Percentiles rank a stretch among this genome's conserved stretches.
These are phyloP conservation scores for Escarpia spicata DNA, from an alignment of 2,888 invertebrate species.

Conservation along the genomic window DNA sequence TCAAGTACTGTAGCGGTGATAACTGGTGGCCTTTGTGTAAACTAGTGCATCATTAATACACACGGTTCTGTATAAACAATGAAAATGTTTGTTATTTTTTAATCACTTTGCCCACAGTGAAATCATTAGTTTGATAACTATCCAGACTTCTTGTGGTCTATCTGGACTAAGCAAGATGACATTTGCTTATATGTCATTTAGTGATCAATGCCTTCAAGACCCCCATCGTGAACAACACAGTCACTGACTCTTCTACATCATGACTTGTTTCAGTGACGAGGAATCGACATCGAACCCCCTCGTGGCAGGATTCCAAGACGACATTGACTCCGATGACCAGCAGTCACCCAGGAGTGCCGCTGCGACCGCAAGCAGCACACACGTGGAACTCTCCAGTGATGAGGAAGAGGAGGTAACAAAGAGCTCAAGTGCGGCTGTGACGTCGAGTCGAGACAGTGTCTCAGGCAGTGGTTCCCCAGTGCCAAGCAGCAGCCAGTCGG, in stretches of 20 bases:
- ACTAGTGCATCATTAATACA: too few species aligned
- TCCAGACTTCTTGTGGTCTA: not conserved
- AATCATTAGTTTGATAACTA: not conserved
- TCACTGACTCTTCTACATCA: not conserved
- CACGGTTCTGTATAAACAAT: too few species aligned
- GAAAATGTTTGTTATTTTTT: too few species aligned
- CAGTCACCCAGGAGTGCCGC: not conserved
- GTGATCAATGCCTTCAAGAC: not conserved
- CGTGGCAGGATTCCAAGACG: conserved; percentile 84
- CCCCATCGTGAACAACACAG: not conserved
- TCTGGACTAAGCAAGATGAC: not conserved
- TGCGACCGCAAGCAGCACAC: conserved; percentile 36
- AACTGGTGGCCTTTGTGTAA: too few species aligned
- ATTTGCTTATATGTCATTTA: conserved; percentile 28
- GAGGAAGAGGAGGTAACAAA: conserved; percentile 27
- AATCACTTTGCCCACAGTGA: too few species aligned
- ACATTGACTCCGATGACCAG: conserved; percentile 77
- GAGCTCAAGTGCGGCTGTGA: not conserved
- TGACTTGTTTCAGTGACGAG: conserved; percentile 50
- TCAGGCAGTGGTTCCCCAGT: not conserved
- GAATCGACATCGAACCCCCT: conserved; percentile 58
- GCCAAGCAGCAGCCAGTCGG: not conserved
- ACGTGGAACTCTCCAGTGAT: conserved; percentile 31
- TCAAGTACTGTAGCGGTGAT: too few species aligned
- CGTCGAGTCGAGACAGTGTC: not conserved